Conservation (phyloP, 2,888 invertebrate species). For the Tridacna crocea region DNA sequence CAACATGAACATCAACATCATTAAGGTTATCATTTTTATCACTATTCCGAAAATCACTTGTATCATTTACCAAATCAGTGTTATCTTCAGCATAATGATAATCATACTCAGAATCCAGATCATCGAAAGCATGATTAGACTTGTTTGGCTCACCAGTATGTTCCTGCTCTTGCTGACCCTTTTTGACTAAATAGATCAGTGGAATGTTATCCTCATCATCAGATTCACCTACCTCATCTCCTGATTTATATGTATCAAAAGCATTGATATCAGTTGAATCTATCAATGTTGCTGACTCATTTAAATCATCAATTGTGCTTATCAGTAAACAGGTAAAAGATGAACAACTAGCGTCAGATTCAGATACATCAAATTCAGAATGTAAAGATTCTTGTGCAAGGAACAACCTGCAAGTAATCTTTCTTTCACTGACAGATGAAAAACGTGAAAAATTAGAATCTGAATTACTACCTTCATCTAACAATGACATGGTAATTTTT, state of each 20-base stretch:
- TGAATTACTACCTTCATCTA: constrained; percentile 2
- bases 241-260: neutral
- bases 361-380: constrained; percentile 14
- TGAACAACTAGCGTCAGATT: constrained; percentile 3
- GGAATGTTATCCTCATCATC: constrained; percentile 2
- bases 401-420: constrained; percentile 24
- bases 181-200: neutral
- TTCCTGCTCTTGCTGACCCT: neutral
- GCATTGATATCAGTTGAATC: constrained; percentile 12
- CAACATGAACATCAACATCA: neutral
- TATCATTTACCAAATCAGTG: neutral
- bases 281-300: constrained; percentile 2
- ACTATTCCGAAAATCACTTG: neutral
- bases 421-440: constrained; percentile 24
- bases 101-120: neutral
- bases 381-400: constrained; percentile 14
- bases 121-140: neutral
- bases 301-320: neutral
- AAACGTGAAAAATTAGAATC: constrained; percentile 32
- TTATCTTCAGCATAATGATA: neutral
- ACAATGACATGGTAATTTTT: too few species aligned
- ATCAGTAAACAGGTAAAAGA: neutral
- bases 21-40: neutral
- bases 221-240: neutral
- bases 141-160: neutral